Base-by-base conservation (phyloP, 2,113 vertebrate genomes). In the Eublepharis macularius region DNA sequence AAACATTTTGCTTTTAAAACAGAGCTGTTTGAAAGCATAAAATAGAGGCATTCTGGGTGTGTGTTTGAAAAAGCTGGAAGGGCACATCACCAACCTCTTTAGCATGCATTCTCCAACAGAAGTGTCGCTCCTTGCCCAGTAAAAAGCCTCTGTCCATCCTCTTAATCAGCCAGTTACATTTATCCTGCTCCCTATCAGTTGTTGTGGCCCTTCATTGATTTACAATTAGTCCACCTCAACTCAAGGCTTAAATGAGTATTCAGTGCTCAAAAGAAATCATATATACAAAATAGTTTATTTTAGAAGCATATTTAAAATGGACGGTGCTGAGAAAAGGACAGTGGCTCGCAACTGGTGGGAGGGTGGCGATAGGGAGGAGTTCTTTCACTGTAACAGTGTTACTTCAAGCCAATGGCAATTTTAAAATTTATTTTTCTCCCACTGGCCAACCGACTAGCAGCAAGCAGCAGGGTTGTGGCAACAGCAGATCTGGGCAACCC, bases 1-100 rank as follows among this genome's bases (percentile, higher is more conserved):
- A 66, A 24, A 0, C 84, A 57, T 6, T 86, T 34, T 1, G 57
- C 80, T 91, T 80, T 73, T 90, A 82, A 86, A 81, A 78, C 9
- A 51, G 83, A 82, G 16, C 16, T 60, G 39, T 11, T 63, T 82
- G 83, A 69, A 85, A 85, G 39, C 74, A 86, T 80, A 80, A 80
- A 85, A 86, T 47, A 26, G 41, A 86, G 57, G 41, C 41, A 36
- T 74, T 63, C 26, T 63, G 21, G 60, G 60, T 6, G n/a, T n/a
- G n/a, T 34, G 34, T 11, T 6, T 6, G 69, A 29, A 54, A 57
- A 36, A 32, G 26, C 36, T 41, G 49, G 69, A 74, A n/a, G 49
- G 69, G 41, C 32, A 36, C 45, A 85, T 65, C 32, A 73, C 12
- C 32, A 63, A 29, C 39, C 34, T 21, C 41, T 82, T 74, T n/a